phyloP scores from a whole-genome alignment of 2,888 invertebrate species.

The Lithophane ornitopus region DNA sequence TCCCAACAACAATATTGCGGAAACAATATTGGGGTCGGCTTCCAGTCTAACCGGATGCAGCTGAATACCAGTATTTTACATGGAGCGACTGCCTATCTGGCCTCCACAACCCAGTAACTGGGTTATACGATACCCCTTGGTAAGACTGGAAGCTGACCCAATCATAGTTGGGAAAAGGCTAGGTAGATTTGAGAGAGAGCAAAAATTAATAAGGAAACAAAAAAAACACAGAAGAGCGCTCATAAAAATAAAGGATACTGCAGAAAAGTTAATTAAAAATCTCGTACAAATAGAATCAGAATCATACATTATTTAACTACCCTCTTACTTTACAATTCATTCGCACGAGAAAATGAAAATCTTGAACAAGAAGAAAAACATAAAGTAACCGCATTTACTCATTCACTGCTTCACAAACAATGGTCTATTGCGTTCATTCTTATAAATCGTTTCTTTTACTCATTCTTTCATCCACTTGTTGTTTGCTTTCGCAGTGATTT shows the following conservation, averaged over 20 bases:
- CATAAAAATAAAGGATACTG: slow-evolving; percentile 1
- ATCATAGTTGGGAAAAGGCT: too few relatives aligned
- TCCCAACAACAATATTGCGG: too few relatives aligned
- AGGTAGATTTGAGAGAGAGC: not conserved
- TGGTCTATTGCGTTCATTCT: slow-evolving; percentile 17
- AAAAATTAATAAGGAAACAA: not conserved
- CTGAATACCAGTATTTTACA: too few relatives aligned
- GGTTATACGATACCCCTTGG: too few relatives aligned
- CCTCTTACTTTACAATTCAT: slow-evolving; percentile 31
- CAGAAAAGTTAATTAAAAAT: slow-evolving; percentile 39
- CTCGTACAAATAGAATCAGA: slow-evolving; percentile 33
- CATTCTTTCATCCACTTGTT: not conserved
- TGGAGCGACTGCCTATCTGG: too few relatives aligned
- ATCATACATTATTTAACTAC: slow-evolving; percentile 15
- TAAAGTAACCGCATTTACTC: slow-evolving; percentile 18
- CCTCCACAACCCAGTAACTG: too few relatives aligned
- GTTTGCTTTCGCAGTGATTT: slow-evolving; percentile 11
- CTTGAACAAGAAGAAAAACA: slow-evolving; percentile 18
- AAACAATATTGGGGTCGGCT: too few relatives aligned
- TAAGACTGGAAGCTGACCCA: too few relatives aligned
- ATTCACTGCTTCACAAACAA: slow-evolving; percentile 26
- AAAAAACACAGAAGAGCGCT: not conserved
- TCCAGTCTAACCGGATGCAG: too few relatives aligned
- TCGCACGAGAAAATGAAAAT: slow-evolving; percentile 18
- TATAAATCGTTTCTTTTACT: not conserved